A percentile compares a stretch with the other conserved stretches of the same genome.
Conservation (phyloP, 2,113 vertebrate genomes). For the Heloderma charlesbogerti region DNA sequence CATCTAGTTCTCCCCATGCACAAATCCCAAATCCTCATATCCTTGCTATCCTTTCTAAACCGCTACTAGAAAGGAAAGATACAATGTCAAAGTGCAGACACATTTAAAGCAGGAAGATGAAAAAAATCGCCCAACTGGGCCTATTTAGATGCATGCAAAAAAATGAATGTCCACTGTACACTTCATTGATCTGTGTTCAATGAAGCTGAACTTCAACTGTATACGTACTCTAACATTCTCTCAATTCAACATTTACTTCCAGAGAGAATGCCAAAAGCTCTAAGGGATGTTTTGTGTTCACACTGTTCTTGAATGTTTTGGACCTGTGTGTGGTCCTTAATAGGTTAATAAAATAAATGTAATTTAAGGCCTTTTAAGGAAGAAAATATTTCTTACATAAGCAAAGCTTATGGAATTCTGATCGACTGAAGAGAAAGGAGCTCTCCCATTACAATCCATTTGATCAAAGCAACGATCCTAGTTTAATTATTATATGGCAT, state of each 20-base stretch:
- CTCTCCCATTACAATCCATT: neutral
- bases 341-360: neutral
- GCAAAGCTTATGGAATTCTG: neutral
- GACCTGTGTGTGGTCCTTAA: neutral
- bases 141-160: neutral
- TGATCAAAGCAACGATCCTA: neutral
- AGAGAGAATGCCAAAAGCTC: neutral
- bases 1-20: neutral
- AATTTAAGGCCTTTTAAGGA: neutral
- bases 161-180: neutral
- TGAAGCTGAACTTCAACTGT: neutral
- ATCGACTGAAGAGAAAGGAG: neutral
- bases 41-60: neutral
- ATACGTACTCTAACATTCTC: neutral
- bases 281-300: neutral
- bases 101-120: neutral
- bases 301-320: neutral
- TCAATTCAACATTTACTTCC: neutral
- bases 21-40: neutral
- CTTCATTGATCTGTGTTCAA: too few relatives aligned
- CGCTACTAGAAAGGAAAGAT: neutral
- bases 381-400: neutral
- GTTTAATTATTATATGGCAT: neutral
- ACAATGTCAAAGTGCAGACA: neutral
- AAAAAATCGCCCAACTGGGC: neutral